A percentile compares a stretch with the other conserved stretches of the same genome.
Conservation (phyloP, 2,888 invertebrate genomes). For the Scaptomyza parva region DNA sequence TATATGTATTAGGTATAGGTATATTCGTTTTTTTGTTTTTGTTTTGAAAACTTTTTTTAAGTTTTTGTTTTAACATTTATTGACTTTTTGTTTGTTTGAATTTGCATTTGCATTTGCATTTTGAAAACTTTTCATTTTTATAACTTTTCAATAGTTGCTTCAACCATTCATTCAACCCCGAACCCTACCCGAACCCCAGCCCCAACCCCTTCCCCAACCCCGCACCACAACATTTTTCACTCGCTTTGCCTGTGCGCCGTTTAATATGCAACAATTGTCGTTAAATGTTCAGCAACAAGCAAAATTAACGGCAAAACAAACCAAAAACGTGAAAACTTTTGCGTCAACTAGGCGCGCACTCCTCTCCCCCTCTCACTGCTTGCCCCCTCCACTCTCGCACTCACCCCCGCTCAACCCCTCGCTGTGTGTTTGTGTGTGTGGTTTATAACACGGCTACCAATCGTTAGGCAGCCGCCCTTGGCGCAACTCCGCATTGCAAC, state of each 20-base stretch:
- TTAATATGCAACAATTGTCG: conserved; percentile 74
- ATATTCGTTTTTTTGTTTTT: no score
- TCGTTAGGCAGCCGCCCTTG: conserved; percentile 42
- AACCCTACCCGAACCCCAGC: background rate
- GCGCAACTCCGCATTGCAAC: conserved; percentile 25
- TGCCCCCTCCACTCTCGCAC: background rate
- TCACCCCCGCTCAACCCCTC: background rate
- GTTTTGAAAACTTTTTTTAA: no score
- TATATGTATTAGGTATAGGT: no score
- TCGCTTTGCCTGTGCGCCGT: conserved; percentile 45
- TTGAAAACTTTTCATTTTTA: conserved; percentile 24
- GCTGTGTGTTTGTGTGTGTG: no score
- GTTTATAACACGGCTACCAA: conserved; percentile 23
- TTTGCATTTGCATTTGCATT: background rate
- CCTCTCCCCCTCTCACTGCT: background rate
- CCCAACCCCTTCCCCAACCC: no score
- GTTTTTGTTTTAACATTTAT: conserved; percentile 5
- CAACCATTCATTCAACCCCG: background rate
- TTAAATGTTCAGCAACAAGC: conserved; percentile 53
- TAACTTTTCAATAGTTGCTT: conserved; percentile 49
- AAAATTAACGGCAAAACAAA: conserved; percentile 50
- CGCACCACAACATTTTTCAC: conserved; percentile 44
- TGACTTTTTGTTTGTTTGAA: no score
- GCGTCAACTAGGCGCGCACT: conserved; percentile 19
- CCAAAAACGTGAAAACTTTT: conserved; percentile 68